These are phyloP conservation scores for Drosophila teissieri DNA, from an alignment of 1,140 invertebrate genomes.

Conservation along the genomic window DNA sequence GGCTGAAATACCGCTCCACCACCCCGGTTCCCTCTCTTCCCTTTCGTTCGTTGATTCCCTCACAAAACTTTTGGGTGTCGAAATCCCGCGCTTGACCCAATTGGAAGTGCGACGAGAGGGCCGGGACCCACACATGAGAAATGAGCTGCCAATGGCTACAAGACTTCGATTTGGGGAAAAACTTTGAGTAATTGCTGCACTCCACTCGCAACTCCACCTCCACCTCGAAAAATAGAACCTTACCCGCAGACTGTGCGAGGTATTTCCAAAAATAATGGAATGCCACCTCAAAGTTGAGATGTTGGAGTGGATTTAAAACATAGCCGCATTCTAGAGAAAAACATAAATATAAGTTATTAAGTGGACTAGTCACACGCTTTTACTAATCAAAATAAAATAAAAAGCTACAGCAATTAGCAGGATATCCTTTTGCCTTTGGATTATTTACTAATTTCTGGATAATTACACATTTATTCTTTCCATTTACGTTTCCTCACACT, in stretches of 20 bases:
- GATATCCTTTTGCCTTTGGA: constrained; percentile 7
- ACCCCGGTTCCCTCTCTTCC: background rate
- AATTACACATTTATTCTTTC: constrained; percentile 31
- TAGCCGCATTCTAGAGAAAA: no score
- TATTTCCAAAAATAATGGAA: constrained; percentile 25
- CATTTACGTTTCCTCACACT: constrained; percentile 7
- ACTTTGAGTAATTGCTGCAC: constrained; percentile 72
- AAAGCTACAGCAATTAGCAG: constrained; percentile 13
- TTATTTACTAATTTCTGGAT: constrained; percentile 40
- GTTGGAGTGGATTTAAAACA: background rate
- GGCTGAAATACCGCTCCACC: background rate
- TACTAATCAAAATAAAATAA: background rate
- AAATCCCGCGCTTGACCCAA: constrained; percentile 59
- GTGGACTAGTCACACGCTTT: background rate
- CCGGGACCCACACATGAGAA: constrained; percentile 51
- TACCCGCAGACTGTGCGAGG: background rate
- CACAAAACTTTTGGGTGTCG: constrained; percentile 20
- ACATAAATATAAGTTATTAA: no score
- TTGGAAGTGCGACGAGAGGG: constrained; percentile 17
- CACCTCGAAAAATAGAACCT: background rate
- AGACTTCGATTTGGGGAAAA: constrained; percentile 20
- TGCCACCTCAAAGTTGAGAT: constrained; percentile 10
- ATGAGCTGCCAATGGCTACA: constrained; percentile 53
- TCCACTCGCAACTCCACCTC: constrained; percentile 22
- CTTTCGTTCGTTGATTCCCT: constrained; percentile 1